These are phyloP conservation scores for Lordiphosa andalusiaca DNA, from an alignment of 2,888 invertebrate species.

Conservation along the genomic window DNA sequence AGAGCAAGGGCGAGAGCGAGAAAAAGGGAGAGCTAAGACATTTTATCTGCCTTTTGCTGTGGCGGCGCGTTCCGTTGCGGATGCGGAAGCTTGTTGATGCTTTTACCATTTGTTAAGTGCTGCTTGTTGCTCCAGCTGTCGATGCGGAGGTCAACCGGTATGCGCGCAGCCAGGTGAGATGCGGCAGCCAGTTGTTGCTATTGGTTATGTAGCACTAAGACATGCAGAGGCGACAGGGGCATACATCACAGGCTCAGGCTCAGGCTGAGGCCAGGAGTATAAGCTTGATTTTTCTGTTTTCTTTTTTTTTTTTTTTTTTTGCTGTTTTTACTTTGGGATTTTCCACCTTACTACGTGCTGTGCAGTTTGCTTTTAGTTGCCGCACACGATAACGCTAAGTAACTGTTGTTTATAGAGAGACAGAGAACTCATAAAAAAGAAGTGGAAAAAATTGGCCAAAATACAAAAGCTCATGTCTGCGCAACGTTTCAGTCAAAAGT, in stretches of 20 bases:
- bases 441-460: conserved; percentile 20
- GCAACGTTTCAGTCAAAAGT: conserved; percentile 34
- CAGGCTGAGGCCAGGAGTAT: conserved; percentile 14
- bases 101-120: conserved; percentile 76
- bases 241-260: conserved; percentile 41
- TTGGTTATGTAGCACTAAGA: conserved; percentile 73
- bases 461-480: conserved; percentile 22
- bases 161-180: conserved; percentile 13
- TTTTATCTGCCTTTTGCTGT: conserved; percentile 65
- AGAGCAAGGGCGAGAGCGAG: conserved; percentile 53
- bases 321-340: conserved; percentile 43
- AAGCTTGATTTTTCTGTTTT: conserved; percentile 30
- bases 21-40: conserved; percentile 45
- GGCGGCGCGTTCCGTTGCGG: conserved; percentile 63
- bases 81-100: conserved; percentile 75
- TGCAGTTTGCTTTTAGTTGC: conserved; percentile 69
- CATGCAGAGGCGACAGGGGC: conserved; percentile 64
- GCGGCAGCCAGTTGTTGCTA: conserved; percentile 34
- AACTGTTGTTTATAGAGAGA: conserved; percentile 59
- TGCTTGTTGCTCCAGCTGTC: conserved; percentile 75
- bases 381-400: conserved; percentile 65
- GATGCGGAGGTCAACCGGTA: conserved; percentile 70
- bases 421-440: conserved; percentile 9
- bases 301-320: conserved; percentile 30
- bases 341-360: conserved; percentile 65